phyloP scores from a whole-genome alignment of 2,797 vertebrate genomes.

The Hozukius guyotensis region DNA sequence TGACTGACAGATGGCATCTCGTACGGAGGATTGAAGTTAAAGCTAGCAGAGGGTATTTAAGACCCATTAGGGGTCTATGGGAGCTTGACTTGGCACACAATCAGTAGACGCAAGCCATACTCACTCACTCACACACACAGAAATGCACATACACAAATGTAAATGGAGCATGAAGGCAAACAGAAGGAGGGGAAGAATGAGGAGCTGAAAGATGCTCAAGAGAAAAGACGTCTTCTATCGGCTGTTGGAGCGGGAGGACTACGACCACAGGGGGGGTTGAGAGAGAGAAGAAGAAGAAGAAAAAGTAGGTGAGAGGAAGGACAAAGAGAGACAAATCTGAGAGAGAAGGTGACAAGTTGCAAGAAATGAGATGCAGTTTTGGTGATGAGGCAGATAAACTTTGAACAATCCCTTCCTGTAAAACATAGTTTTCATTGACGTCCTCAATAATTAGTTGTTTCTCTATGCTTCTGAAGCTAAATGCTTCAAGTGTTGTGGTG shows the following conservation, averaged over 20 bases:
- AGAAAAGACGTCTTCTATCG: slow-evolving; percentile 40
- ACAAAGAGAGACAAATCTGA: not conserved
- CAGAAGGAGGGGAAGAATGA: slow-evolving; percentile 49
- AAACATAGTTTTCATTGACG: not conserved
- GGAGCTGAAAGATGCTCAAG: slow-evolving; percentile 52
- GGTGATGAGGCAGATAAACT: not conserved
- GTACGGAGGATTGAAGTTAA: slow-evolving; percentile 54
- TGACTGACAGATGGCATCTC: slow-evolving; percentile 73
- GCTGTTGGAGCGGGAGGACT: slow-evolving; percentile 20
- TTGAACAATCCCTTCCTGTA: no score
- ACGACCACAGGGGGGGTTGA: not conserved
- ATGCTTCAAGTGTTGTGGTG: not conserved
- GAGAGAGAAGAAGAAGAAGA: not conserved
- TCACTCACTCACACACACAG: slow-evolving; percentile 21
- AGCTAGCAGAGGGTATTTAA: slow-evolving; percentile 70
- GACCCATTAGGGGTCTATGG: slow-evolving; percentile 72
- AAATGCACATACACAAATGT: slow-evolving; percentile 11
- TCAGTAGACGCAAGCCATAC: slow-evolving; percentile 42
- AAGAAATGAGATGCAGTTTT: not conserved
- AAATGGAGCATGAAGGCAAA: slow-evolving; percentile 73
- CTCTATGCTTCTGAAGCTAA: not conserved
- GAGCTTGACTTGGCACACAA: slow-evolving; percentile 67
- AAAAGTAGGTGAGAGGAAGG: not conserved
- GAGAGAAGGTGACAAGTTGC: not conserved
- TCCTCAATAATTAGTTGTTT: no score